Base-by-base conservation (phyloP, 2,888 invertebrate genomes). In the Abrostola tripartita region DNA sequence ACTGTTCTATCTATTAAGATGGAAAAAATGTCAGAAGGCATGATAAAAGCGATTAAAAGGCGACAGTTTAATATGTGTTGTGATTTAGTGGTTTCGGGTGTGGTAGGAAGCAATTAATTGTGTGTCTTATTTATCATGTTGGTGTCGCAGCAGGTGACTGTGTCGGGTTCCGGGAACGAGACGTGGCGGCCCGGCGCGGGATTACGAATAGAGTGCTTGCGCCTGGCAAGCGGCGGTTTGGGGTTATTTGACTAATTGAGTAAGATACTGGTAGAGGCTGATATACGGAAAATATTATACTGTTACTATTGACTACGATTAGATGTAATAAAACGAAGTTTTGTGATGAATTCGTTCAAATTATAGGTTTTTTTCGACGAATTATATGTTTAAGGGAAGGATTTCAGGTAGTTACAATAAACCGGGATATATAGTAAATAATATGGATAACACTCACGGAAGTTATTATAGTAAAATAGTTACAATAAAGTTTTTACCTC, bases 21-120 rank as follows among this genome's bases (percentile, higher is more conserved):
- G 54, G 62, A 69, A 86, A 88, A 88, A 85, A 80, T 78, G 75
- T 66, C 83, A 76, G 75, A 64, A 69, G 74, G 76, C 83, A 82
- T 85, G 85, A 87, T 86, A 82, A 85, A 86, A 82, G 83, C 85
- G 83, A 89, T 90, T 87, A 85, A 86, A 87, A 76, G 82, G 79
- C 76, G 88, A 88, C 88, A 89, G 84, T 89, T 88, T 89, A 88
- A 90, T 90, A 85, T 83, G 82, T 80, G 82, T 79, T 82, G 79
- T 90, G 89, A 90, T 92, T 90, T 89, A 90, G 86, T 90, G 79
- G 83, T 84, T 82, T 85, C 82, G 81, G 82, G 79, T 76, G 84
- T 85, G 85, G 88, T 90, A 91, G 92, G 93, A 93, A 92, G 91
- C 90, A 92, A 93, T 92, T 92, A 92, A 91, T 92, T 85, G 87